Evolutionary conservation across 2,113 vertebrate species (phyloP).

Genomic region (Benitochromis conjunctus): DNA sequence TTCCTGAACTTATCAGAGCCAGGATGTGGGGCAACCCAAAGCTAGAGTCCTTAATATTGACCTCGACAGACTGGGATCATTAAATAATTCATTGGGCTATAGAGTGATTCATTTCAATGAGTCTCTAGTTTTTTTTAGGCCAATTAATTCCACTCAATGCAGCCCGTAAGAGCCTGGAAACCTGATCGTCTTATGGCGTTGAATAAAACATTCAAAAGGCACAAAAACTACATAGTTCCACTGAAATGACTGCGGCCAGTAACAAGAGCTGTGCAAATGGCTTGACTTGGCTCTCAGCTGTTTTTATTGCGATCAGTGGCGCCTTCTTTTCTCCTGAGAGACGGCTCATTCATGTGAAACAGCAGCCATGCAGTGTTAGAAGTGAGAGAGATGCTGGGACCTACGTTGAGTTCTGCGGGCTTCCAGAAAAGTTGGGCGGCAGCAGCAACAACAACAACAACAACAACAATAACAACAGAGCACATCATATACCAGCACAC

Average conservation of each 20-base stretch:
- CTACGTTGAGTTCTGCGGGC: constrained; percentile 77
- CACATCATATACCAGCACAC: constrained; percentile 74
- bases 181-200: neutral
- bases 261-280: neutral
- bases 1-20: neutral
- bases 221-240: neutral
- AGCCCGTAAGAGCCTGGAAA: neutral
- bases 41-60: neutral
- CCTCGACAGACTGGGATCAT: neutral
- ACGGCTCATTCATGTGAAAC: constrained; percentile 30
- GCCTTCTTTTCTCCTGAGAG: constrained; percentile 25
- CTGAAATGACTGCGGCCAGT: neutral
- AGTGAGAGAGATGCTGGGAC: constrained; percentile 61
- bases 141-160: neutral
- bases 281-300: neutral
- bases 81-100: constrained; percentile 27
- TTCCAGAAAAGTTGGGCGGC: constrained; percentile 74
- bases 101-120: constrained; percentile 4
- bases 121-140: neutral
- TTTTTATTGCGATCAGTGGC: constrained; percentile 6
- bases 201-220: neutral
- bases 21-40: neutral
- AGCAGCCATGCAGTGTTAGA: constrained; percentile 59
- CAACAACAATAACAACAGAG: constrained; percentile 67
- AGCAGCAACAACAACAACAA: constrained; percentile 68